phyloP scores from a whole-genome alignment of 1,140 invertebrate species.

The Cydia strobilella region DNA sequence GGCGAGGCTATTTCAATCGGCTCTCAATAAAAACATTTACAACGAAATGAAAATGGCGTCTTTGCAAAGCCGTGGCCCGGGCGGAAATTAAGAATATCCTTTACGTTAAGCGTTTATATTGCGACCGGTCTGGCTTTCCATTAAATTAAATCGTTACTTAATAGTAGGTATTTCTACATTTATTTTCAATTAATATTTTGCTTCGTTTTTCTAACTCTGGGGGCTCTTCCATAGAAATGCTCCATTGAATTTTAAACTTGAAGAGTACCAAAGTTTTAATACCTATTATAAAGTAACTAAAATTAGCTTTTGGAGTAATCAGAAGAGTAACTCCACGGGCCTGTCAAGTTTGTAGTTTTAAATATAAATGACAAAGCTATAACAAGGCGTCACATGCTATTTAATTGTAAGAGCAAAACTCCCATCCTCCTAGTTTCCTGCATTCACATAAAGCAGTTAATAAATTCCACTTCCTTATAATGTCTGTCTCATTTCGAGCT shows the following conservation, averaged over 20 bases:
- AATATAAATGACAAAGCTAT: too few relatives aligned
- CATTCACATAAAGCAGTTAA: constrained; percentile 21
- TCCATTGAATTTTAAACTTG: too few relatives aligned
- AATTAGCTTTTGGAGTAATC: not conserved
- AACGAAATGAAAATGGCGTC: constrained; percentile 35
- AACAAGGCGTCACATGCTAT: not conserved
- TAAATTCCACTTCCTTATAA: constrained; percentile 26
- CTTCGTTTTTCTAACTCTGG: not conserved
- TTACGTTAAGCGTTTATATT: constrained; percentile 34
- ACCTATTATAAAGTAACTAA: not conserved
- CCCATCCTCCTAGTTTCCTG: not conserved
- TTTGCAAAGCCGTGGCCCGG: constrained; percentile 22
- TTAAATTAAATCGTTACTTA: constrained; percentile 15
- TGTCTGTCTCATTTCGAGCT: constrained; percentile 27
- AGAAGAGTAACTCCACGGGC: too few relatives aligned
- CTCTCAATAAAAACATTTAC: constrained; percentile 42
- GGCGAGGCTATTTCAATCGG: constrained; percentile 42
- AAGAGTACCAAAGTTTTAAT: not conserved
- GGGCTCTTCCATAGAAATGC: not conserved
- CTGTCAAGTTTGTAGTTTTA: not conserved
- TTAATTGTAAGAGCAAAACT: not conserved
- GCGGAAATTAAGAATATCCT: constrained; percentile 48
- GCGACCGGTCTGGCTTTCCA: not conserved
- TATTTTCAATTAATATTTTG: not conserved
- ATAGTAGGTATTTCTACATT: not conserved